Conservation (phyloP, 2,888 invertebrate species). For the Nudaria mundana region DNA sequence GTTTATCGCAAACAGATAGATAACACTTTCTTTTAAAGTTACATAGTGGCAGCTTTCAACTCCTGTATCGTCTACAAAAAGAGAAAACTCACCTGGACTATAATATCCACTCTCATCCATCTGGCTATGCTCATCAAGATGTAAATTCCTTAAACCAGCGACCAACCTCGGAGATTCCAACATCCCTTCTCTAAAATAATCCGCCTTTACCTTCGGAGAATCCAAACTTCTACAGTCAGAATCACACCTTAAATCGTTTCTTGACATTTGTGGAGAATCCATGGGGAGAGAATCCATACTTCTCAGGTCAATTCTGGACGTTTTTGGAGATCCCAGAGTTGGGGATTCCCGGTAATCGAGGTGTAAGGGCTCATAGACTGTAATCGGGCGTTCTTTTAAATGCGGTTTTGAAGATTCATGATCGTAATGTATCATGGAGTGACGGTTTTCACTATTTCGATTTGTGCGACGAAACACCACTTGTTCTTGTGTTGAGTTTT, state of each 20-base stretch:
- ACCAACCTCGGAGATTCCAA: conserved; percentile 69
- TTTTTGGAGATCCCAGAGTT: conserved; percentile 66
- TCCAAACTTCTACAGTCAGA: conserved; percentile 69
- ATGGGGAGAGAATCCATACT: conserved; percentile 71
- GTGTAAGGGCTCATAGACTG: conserved; percentile 72
- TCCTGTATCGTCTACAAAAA: too few species aligned
- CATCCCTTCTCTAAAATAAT: conserved; percentile 63
- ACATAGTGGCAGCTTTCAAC: too few species aligned
- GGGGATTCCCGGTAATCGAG: conserved; percentile 72
- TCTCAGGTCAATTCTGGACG: conserved; percentile 61
- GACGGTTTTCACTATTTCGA: conserved; percentile 68
- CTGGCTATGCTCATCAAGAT: conserved; percentile 71
- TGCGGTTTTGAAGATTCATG: conserved; percentile 66
- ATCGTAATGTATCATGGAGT: conserved; percentile 78
- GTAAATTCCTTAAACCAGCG: conserved; percentile 65
- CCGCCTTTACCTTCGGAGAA: conserved; percentile 67
- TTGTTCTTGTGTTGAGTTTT: conserved; percentile 31
- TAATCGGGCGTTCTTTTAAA: conserved; percentile 67
- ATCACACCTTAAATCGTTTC: conserved; percentile 64
- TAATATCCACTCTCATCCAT: conserved; percentile 78
- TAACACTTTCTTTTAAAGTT: too few species aligned
- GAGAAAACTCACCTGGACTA: conserved; percentile 61
- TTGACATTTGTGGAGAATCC: conserved; percentile 69
- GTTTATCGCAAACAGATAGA: too few species aligned
- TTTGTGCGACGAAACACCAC: conserved; percentile 66